phyloP scores from a whole-genome alignment of 2,888 invertebrate genomes.

The Drosophila anomelani region DNA sequence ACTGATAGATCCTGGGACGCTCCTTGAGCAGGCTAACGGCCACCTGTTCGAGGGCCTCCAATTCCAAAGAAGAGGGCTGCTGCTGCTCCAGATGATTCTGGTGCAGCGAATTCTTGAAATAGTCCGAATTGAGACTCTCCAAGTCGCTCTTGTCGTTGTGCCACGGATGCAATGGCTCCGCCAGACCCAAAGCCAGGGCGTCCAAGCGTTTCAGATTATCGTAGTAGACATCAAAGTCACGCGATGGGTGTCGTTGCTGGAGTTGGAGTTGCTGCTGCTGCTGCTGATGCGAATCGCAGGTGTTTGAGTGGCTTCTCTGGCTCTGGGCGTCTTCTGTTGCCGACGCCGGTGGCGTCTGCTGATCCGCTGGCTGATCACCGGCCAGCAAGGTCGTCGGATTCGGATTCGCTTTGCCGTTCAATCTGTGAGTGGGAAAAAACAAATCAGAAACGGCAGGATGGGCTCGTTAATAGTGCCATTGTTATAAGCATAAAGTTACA shows the following conservation, averaged over 20 bases:
- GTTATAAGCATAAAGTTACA: conserved; percentile 40
- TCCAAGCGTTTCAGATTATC: conserved; percentile 84
- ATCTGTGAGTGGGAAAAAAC: conserved; percentile 41
- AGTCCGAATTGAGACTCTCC: conserved; percentile 85
- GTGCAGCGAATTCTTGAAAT: conserved; percentile 84
- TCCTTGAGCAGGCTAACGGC: conserved; percentile 70
- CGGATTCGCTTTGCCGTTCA: conserved; percentile 63
- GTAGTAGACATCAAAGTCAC: conserved; percentile 84
- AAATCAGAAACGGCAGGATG: conserved; percentile 41
- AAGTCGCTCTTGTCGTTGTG: conserved; percentile 85
- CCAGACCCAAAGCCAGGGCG: conserved; percentile 75
- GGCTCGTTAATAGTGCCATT: conserved; percentile 60
- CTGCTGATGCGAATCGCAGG: conserved; percentile 80
- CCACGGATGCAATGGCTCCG: conserved; percentile 82
- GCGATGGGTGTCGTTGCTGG: conserved; percentile 63
- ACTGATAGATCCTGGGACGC: conserved; percentile 82
- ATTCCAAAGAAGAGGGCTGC: conserved; percentile 68
- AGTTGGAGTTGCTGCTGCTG: conserved; percentile 42
- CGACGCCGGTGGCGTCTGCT: conserved; percentile 11
- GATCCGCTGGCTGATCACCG: conserved; percentile 47
- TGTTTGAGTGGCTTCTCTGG: conserved; percentile 68
- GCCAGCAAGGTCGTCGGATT: conserved; percentile 45
- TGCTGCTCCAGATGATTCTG: conserved; percentile 76
- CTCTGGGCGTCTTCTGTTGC: conserved; percentile 63
- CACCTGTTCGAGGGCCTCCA: conserved; percentile 74